Base-by-base conservation (phyloP, 2,888 invertebrate genomes). In the Glyphotaelius pellucidus region DNA sequence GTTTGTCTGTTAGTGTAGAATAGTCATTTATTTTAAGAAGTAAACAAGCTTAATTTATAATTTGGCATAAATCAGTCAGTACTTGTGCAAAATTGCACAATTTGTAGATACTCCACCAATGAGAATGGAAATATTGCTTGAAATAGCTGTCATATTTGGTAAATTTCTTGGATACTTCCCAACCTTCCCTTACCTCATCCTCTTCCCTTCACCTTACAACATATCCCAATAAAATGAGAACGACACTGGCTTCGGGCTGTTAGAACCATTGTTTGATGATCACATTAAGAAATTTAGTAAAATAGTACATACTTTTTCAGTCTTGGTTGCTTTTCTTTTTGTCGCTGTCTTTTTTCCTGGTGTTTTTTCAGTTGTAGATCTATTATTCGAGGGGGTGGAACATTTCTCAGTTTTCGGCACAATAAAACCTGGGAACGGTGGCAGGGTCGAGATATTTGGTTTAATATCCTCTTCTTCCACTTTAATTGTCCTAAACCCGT, bases 401-500 rank as follows among this genome's bases (percentile, higher is more conserved):
- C 90, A 80, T 80, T 93, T 93, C 30, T 93, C 93, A n/a, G 91
- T 80, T 90, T 93, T 93, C 31, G 90, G 92, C 14, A 90, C 91
- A 32, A 89, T 91, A 67, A 91, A 92, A 32, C 91, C 92, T 0
- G 92, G 92, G 79, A 88, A 94, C 95, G 96, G 93, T 95, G 96
- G 80, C 94, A 94, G 89, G 94, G 80, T 86, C 4, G 93, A 90
- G 94, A 93, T 94, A 94, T 95, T 94, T 94, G 95, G 94, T 95
- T 96, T 11, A 95, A 96, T 80, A 94, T 90, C 94, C 95, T 95
- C 94, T 95, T 95, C 94, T 94, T 92, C 30, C 94, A 67, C 84
- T 89, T 93, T 92, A 11, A 96, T 96, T 92, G 96, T 96, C 93
- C 97, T 95, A 96, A 97, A 98, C 89, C 96, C 96, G 95, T 98